A percentile compares a stretch with the other conserved stretches of the same genome.
These are phyloP conservation scores for Luscinia luscinia DNA, from an alignment of 2,797 vertebrate genomes.

Conservation along the genomic window DNA sequence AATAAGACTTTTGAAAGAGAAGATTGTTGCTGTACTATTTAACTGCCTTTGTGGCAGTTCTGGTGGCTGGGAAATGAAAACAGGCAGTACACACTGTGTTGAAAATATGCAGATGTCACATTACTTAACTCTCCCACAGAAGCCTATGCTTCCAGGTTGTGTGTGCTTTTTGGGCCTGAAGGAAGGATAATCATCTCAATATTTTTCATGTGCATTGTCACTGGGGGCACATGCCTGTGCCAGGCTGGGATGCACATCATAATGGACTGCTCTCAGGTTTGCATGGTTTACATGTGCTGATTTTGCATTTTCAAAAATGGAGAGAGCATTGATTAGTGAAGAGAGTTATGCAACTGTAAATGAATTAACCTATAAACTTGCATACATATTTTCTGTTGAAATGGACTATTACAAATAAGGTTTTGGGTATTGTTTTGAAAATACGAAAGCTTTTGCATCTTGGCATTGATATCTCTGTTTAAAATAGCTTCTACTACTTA, in stretches of 20 bases:
- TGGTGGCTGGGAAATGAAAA: neutral
- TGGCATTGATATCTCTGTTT: neutral
- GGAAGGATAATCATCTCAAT: neutral
- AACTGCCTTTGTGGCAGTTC: neutral
- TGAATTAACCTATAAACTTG: neutral
- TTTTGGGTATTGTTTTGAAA: neutral
- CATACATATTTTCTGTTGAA: neutral
- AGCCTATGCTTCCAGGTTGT: neutral
- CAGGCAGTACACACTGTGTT: neutral
- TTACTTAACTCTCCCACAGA: neutral
- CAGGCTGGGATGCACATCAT: neutral
- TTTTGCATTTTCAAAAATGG: neutral
- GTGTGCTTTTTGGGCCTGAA: neutral
- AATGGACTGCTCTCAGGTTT: neutral
- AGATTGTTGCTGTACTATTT: neutral
- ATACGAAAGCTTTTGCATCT: neutral
- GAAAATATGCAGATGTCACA: neutral
- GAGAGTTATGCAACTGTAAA: neutral
- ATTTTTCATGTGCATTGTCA: neutral
- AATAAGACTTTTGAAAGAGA: neutral
- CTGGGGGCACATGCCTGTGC: neutral
- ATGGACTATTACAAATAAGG: neutral
- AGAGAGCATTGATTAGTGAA: neutral
- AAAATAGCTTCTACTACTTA: constrained; percentile 2
- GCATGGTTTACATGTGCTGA: neutral